Percentiles rank a stretch among this genome's conserved stretches.
phyloP scores from a whole-genome alignment of 2,888 invertebrate species.

The Matsumyia berberina region DNA sequence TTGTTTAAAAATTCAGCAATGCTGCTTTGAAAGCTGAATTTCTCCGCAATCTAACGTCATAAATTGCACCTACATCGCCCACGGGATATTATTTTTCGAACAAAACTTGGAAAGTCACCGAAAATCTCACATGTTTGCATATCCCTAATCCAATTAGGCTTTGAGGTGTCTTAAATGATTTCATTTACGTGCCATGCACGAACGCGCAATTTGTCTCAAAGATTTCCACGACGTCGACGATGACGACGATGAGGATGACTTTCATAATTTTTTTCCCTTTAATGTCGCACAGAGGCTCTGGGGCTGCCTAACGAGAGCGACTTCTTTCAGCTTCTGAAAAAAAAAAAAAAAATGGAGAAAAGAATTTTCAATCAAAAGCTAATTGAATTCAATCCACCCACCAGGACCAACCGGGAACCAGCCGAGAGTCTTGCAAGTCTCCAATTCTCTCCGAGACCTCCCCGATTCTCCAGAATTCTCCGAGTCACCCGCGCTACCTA shows the following conservation, averaged over 20 bases:
- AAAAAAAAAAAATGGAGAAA: conserved; percentile 18
- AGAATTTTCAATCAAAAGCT: conserved; percentile 50
- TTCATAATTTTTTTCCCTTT: conserved; percentile 12
- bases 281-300: background rate
- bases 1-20: too few relatives aligned
- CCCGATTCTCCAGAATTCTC: background rate
- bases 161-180: conserved; percentile 51
- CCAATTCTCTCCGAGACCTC: too few relatives aligned
- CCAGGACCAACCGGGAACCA: background rate
- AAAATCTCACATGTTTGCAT: conserved; percentile 1
- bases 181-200: conserved; percentile 3
- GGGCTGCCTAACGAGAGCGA: background rate
- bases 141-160: conserved; percentile 50
- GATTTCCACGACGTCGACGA: background rate
- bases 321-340: background rate
- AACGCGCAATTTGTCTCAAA: conserved; percentile 6
- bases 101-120: background rate
- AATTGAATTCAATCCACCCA: conserved; percentile 56
- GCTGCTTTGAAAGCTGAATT: too few relatives aligned
- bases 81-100: too few relatives aligned
- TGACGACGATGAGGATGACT: background rate
- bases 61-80: too few relatives aligned
- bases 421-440: too few relatives aligned
- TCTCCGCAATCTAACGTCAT: too few relatives aligned
- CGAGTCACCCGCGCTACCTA: background rate